These are phyloP conservation scores for Delphinapterus leucas DNA, from an alignment of 2,113 vertebrate species.

Conservation along the genomic window DNA sequence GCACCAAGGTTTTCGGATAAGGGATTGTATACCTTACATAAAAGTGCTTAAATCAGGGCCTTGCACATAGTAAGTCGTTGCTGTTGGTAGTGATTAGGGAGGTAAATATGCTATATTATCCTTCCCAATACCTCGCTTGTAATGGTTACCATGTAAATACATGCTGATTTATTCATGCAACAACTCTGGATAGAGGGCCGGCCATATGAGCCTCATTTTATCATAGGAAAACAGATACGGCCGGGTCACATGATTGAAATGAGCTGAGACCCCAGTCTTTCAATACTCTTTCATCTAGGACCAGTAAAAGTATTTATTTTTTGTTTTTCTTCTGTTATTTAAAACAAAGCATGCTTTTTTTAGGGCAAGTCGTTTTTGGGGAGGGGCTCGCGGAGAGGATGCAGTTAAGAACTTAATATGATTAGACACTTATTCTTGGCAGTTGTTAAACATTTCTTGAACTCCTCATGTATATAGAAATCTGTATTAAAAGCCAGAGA, in stretches of 20 bases:
- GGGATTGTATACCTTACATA: not conserved
- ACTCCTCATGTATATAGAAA: not conserved
- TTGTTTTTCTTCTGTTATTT: conserved; percentile 17
- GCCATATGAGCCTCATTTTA: not conserved
- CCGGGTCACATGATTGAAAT: not conserved
- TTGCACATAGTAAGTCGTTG: conserved; percentile 10
- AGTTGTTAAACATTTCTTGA: conserved; percentile 44
- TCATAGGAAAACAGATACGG: conserved; percentile 35
- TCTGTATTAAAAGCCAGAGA: conserved; percentile 30
- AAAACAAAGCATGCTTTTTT: conserved; percentile 13
- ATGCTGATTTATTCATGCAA: conserved; percentile 45
- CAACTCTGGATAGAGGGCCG: not conserved
- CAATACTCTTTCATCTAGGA: not conserved
- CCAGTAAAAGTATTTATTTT: not conserved
- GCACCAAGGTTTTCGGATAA: conserved; percentile 39
- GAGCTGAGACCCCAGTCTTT: not conserved
- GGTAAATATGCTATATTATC: conserved; percentile 34
- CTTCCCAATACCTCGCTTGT: conserved; percentile 19
- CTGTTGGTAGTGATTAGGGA: conserved; percentile 37
- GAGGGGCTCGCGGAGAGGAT: not conserved
- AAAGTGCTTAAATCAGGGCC: conserved; percentile 5
- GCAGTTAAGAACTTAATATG: conserved; percentile 20
- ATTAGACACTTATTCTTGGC: not conserved
- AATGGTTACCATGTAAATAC: conserved; percentile 39
- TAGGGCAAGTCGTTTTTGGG: not conserved